phyloP scores from a whole-genome alignment of 53 echinoderm and acorn worm genomes.

The Stichopus horrens region DNA sequence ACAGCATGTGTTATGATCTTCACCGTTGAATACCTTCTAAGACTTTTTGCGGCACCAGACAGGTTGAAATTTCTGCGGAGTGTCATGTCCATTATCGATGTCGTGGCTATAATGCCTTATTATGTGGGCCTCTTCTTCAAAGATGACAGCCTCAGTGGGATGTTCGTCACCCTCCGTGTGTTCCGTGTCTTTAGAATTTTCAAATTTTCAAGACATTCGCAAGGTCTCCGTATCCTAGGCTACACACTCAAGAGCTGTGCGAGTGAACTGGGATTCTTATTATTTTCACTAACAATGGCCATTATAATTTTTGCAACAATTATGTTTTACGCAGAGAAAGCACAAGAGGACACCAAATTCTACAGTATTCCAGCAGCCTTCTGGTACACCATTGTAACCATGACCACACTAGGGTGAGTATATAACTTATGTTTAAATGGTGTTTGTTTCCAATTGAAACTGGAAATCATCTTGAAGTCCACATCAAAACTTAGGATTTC shows the following conservation, averaged over 20 bases:
- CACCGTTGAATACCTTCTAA: constrained; percentile 92
- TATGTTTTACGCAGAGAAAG: constrained; percentile 96
- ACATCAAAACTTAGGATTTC: too few species aligned
- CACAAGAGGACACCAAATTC: constrained; percentile 67
- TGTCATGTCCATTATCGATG: constrained; percentile 98
- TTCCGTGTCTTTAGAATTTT: constrained; percentile 99
- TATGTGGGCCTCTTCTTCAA: constrained; percentile 93
- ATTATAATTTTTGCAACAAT: constrained; percentile 99
- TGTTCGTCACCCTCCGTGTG: constrained; percentile 97
- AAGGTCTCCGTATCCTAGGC: constrained; percentile 97
- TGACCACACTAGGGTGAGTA: constrained; percentile 99
- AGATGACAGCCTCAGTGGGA: constrained; percentile 89
- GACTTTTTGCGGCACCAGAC: constrained; percentile 90
- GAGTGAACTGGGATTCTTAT: constrained; percentile 97
- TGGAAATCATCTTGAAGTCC: too few species aligned
- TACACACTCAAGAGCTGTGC: constrained; percentile 99
- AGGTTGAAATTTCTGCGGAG: constrained; percentile 90
- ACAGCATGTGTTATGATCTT: constrained; percentile 97
- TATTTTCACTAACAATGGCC: constrained; percentile 97
- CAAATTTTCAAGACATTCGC: constrained; percentile 99
- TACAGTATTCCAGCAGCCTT: constrained; percentile 99
- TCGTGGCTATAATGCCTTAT: constrained; percentile 97
- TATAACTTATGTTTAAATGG: not conserved
- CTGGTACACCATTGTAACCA: constrained; percentile 99
- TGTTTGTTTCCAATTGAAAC: too few species aligned